Percentiles rank a stretch among this genome's conserved stretches.
phyloP scores from a whole-genome alignment of 2,888 invertebrate species.

The Pyrrhia umbra region DNA sequence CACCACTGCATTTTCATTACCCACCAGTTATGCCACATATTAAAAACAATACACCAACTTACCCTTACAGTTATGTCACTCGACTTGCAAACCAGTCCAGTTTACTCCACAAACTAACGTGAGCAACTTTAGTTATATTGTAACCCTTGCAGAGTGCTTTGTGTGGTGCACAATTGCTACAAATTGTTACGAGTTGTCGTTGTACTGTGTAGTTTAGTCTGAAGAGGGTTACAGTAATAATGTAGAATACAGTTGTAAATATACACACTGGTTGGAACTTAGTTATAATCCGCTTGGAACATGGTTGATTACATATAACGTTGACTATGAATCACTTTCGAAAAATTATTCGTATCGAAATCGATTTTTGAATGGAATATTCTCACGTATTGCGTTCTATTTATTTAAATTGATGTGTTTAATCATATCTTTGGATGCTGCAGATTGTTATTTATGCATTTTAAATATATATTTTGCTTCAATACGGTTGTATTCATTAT shows the following conservation, averaged over 20 bases:
- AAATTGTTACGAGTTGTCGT: slow-evolving; percentile 47
- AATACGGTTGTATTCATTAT: too few species aligned
- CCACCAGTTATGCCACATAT: neutral
- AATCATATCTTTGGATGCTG: too few species aligned
- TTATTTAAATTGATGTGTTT: too few species aligned
- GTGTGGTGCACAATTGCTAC: slow-evolving; percentile 45
- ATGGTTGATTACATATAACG: neutral
- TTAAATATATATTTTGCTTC: too few species aligned
- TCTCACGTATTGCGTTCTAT: too few species aligned
- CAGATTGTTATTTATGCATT: too few species aligned
- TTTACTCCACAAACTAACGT: slow-evolving; percentile 28
- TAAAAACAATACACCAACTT: slow-evolving; percentile 9
- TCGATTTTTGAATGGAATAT: too few species aligned
- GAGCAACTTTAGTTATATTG: slow-evolving; percentile 35
- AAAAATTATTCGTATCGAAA: too few species aligned
- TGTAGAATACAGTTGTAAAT: slow-evolving; percentile 8
- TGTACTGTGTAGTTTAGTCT: slow-evolving; percentile 4
- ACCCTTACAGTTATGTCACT: slow-evolving; percentile 14
- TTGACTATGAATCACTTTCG: neutral
- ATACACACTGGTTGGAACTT: neutral
- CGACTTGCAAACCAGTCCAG: slow-evolving; percentile 3
- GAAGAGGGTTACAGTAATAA: slow-evolving; percentile 28
- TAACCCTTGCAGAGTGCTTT: slow-evolving; percentile 50
- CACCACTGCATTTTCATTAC: slow-evolving; percentile 12
- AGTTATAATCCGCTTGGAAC: neutral